These are phyloP conservation scores for Aphaenogaster floridana DNA, from an alignment of 1,140 invertebrate species.

Conservation along the genomic window DNA sequence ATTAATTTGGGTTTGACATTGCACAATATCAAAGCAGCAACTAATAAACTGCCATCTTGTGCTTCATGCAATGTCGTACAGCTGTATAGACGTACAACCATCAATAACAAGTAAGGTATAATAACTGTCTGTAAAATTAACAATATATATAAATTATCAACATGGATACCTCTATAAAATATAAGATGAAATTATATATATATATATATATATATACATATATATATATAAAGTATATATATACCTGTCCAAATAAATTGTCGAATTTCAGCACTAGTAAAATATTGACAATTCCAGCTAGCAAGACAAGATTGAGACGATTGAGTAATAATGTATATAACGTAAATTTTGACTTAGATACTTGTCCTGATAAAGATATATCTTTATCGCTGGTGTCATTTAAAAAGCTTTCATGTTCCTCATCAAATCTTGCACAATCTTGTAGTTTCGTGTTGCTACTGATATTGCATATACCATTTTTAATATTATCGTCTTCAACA, in stretches of 20 bases:
- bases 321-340: conserved; percentile 64
- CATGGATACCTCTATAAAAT: neutral
- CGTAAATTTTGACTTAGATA: conserved; percentile 13
- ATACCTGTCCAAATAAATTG: conserved; percentile 78
- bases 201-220: neutral
- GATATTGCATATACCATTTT: conserved; percentile 31
- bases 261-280: conserved; percentile 74
- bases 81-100: conserved; percentile 58
- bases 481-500: conserved; percentile 11
- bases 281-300: conserved; percentile 79
- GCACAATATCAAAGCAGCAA: conserved; percentile 72
- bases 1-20: conserved; percentile 69
- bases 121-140: conserved; percentile 63
- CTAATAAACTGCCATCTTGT: conserved; percentile 61
- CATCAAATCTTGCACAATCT: neutral
- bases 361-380: neutral
- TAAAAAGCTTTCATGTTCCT: conserved; percentile 18
- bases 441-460: neutral
- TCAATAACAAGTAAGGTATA: conserved; percentile 66
- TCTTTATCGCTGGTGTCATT: neutral
- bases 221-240: neutral
- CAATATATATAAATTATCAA: neutral
- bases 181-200: conserved; percentile 49
- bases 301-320: conserved; percentile 67
- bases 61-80: conserved; percentile 30